These are phyloP conservation scores for Podarcis cretensis DNA, from an alignment of 2,113 vertebrate genomes.

Conservation along the genomic window DNA sequence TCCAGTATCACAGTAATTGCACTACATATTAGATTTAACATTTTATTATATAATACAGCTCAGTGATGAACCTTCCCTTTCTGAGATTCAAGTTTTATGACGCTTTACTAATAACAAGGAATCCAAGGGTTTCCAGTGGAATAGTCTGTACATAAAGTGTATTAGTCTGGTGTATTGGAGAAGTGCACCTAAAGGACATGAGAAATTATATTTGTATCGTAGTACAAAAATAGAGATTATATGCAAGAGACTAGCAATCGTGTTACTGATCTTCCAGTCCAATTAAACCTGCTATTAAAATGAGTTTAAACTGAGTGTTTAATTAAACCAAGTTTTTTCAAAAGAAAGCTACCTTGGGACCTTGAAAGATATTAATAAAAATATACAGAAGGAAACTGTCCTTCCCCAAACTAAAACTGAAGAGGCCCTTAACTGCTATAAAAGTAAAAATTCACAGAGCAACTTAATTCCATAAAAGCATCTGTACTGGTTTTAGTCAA, in stretches of 20 bases:
- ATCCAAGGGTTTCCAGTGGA: constrained; percentile 3
- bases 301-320: constrained; percentile 5
- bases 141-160: background rate
- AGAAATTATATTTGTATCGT: background rate
- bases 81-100: background rate
- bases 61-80: rapidly evolving
- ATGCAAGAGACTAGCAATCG: constrained; percentile 20
- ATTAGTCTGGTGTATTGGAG: constrained; percentile 15
- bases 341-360: background rate
- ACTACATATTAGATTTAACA: background rate
- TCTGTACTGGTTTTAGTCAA: constrained; percentile 55
- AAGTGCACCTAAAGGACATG: background rate
- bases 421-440: background rate
- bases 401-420: rapidly evolving
- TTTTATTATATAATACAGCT: background rate
- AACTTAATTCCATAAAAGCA: background rate
- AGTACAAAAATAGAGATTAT: background rate
- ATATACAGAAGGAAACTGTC: constrained; percentile 12
- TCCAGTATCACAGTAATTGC: background rate
- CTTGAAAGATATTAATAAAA: constrained; percentile 17
- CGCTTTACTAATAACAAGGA: background rate
- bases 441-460: constrained; percentile 43
- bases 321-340: constrained; percentile 21
- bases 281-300: constrained; percentile 35
- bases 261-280: background rate